Conservation (phyloP, 2,888 invertebrate genomes). For the Mythimna pallens region DNA sequence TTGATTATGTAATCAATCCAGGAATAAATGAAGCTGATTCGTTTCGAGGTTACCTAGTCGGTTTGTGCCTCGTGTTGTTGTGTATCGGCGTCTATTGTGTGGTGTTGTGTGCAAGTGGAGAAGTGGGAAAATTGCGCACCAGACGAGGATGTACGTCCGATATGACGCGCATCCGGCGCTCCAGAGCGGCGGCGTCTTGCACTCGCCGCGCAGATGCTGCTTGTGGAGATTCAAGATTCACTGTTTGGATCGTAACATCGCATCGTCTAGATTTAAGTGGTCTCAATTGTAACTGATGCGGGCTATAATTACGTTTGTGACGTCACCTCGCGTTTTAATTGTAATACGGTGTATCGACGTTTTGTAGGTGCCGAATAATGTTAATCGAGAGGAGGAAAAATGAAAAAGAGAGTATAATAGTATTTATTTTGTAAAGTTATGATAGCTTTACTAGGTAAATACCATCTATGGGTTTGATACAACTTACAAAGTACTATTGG, state of each 20-base stretch:
- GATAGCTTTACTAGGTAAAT: not conserved
- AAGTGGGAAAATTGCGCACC: conserved; percentile 82
- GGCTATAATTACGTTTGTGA: conserved; percentile 57
- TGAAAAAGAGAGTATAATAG: too few relatives aligned
- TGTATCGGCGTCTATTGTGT: conserved; percentile 70
- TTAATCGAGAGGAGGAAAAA: not conserved
- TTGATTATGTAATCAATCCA: conserved; percentile 79
- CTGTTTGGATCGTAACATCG: conserved; percentile 52
- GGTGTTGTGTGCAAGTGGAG: conserved; percentile 74
- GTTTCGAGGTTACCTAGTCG: conserved; percentile 74
- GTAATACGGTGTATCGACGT: conserved; percentile 25
- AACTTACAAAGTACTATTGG: not conserved
- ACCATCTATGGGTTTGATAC: too few relatives aligned
- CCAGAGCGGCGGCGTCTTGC: conserved; percentile 59
- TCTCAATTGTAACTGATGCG: conserved; percentile 64
- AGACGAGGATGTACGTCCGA: conserved; percentile 86
- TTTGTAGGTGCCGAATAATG: conserved; percentile 35
- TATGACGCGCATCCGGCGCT: conserved; percentile 83
- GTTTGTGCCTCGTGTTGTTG: conserved; percentile 68
- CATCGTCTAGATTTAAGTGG: conserved; percentile 63
- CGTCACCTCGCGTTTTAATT: conserved; percentile 52
- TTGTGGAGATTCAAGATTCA: conserved; percentile 57
- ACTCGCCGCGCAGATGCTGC: conserved; percentile 58
- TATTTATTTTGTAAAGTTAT: not conserved
- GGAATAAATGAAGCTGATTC: conserved; percentile 77